phyloP scores from a whole-genome alignment of 1,140 invertebrate species.

The Dendroctonus valens region DNA sequence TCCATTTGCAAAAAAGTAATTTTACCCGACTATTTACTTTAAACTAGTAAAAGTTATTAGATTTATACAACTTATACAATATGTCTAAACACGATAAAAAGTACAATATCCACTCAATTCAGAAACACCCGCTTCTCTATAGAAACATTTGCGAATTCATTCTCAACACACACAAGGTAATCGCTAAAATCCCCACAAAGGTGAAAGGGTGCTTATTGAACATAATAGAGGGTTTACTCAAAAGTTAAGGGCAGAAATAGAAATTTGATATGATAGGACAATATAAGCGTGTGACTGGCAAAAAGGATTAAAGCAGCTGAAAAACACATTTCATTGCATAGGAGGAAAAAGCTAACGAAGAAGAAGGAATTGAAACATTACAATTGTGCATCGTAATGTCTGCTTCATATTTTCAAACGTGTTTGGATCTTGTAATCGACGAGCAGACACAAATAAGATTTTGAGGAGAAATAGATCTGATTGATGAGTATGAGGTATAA shows the following conservation, averaged over 20 bases:
- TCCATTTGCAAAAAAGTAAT: too few relatives aligned
- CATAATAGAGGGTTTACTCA: conserved; percentile 6
- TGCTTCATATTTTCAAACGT: too few relatives aligned
- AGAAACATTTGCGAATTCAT: neutral
- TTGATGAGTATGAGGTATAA: too few relatives aligned
- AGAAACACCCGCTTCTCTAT: neutral
- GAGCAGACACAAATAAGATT: too few relatives aligned
- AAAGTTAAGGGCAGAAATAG: conserved; percentile 26
- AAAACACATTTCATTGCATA: neutral
- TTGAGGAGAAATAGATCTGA: too few relatives aligned
- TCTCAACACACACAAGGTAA: conserved; percentile 1
- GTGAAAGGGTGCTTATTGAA: conserved; percentile 13
- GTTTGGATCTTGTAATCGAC: too few relatives aligned
- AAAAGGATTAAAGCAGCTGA: conserved; percentile 33
- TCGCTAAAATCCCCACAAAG: conserved; percentile 5
- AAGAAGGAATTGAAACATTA: too few relatives aligned
- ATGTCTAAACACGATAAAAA: neutral
- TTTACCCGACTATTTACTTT: too few relatives aligned
- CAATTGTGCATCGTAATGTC: too few relatives aligned
- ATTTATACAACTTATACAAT: neutral
- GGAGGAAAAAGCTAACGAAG: too few relatives aligned
- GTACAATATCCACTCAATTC: neutral
- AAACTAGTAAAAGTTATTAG: neutral
- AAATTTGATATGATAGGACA: conserved; percentile 20
- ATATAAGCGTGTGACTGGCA: conserved; percentile 21